Evolutionary conservation across 2,113 vertebrate genomes (phyloP).

Genomic region (Nesogale talazaci): DNA sequence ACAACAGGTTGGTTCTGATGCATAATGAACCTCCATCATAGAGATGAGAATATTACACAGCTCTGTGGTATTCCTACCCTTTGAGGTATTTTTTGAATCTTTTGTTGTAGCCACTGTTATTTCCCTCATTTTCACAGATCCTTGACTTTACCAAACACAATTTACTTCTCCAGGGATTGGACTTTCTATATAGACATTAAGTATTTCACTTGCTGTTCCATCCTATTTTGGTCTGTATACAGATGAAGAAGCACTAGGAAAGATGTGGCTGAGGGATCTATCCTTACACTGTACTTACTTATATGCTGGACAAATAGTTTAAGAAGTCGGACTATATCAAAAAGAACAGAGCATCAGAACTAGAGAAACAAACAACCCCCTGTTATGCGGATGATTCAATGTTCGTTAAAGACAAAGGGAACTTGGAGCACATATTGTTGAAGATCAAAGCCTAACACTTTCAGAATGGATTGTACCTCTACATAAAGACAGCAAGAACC

Average conservation of each 20-base stretch:
- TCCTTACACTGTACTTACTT: no score
- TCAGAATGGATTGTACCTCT: background rate
- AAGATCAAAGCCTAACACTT: background rate
- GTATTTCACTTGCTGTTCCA: no score
- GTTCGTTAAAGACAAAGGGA: background rate
- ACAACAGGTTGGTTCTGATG: background rate
- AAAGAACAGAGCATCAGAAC: background rate
- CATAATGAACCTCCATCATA: background rate
- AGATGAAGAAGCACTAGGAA: no score
- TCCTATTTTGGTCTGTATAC: no score
- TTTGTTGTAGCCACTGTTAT: no score
- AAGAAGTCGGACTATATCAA: background rate
- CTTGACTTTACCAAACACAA: no score
- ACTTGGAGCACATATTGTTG: background rate
- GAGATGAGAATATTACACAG: background rate
- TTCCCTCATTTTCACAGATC: no score
- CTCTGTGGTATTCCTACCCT: background rate
- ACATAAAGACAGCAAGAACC: background rate
- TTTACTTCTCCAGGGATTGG: no score
- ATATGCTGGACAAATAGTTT: no score
- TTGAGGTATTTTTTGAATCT: no score
- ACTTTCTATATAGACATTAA: no score
- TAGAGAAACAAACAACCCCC: background rate
- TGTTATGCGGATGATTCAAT: background rate
- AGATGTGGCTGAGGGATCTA: no score